These are phyloP conservation scores for Urechis unicinctus DNA, from an alignment of 2,888 invertebrate species.

Conservation along the genomic window DNA sequence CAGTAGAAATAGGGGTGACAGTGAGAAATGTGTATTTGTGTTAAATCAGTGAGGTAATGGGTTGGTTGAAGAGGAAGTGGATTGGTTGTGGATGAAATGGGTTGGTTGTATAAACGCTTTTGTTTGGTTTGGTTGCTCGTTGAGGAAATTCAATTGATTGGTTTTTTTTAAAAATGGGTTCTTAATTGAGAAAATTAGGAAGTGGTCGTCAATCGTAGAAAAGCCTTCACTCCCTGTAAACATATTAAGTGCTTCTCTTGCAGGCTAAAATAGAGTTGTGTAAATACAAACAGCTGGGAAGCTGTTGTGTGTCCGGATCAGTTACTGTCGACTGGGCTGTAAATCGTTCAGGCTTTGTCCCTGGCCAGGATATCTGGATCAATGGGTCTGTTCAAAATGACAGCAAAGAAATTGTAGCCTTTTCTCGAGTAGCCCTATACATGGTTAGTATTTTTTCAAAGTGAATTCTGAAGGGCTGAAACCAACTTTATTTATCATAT, in stretches of 20 bases:
- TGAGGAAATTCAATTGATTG: too few species aligned
- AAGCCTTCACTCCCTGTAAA: background rate
- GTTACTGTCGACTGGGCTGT: slow-evolving; percentile 30
- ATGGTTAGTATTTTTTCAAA: slow-evolving; percentile 16
- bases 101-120: too few species aligned
- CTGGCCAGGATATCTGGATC: slow-evolving; percentile 41
- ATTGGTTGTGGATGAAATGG: too few species aligned
- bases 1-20: too few species aligned
- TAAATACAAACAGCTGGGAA: slow-evolving; percentile 29
- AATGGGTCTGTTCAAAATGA: slow-evolving; percentile 41
- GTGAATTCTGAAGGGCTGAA: background rate
- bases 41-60: too few species aligned
- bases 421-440: slow-evolving; percentile 17
- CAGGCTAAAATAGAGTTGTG: slow-evolving; percentile 22
- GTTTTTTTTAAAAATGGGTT: too few species aligned
- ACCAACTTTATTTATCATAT: too few species aligned
- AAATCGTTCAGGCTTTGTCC: slow-evolving; percentile 36
- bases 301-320: slow-evolving; percentile 34
- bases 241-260: background rate
- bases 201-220: background rate
- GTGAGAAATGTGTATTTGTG: too few species aligned
- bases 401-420: slow-evolving; percentile 50
- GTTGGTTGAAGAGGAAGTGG: too few species aligned
- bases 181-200: background rate
- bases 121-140: too few species aligned